Evolutionary conservation across 2,113 vertebrate genomes (phyloP).

Genomic region (Mugil cephalus): DNA sequence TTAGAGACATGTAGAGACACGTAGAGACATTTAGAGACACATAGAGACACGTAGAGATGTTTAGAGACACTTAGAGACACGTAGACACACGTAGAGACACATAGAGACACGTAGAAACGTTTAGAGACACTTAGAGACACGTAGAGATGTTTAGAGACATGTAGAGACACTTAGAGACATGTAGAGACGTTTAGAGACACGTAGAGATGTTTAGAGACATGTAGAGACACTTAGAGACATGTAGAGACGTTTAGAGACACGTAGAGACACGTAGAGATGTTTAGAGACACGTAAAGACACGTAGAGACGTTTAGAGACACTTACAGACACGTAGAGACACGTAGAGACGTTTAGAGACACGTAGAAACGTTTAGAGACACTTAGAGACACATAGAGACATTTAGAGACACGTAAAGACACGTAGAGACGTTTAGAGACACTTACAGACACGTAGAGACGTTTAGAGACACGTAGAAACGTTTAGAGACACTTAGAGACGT

Average conservation of each 20-base stretch:
- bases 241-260: too few species aligned
- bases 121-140: constrained; percentile 15
- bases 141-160: constrained; percentile 41
- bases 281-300: too few species aligned
- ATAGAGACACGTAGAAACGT: constrained; percentile 42
- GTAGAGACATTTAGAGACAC: too few species aligned
- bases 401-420: constrained; percentile 43
- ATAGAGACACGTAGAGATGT: constrained; percentile 33
- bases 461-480: too few species aligned
- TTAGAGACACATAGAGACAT: constrained; percentile 33
- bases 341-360: constrained; percentile 40
- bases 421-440: too few species aligned
- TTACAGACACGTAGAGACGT: constrained; percentile 32
- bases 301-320: too few species aligned
- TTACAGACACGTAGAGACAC: constrained; percentile 26
- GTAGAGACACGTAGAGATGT: constrained; percentile 33
- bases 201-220: constrained; percentile 41
- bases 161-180: too few species aligned
- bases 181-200: constrained; percentile 16
- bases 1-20: constrained; percentile 43
- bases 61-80: constrained; percentile 25
- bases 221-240: too few species aligned
- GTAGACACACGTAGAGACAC: constrained; percentile 32
- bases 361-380: constrained; percentile 9
- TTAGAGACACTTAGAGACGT: constrained; percentile 9